Percentiles rank a stretch among this genome's conserved stretches.
These are phyloP conservation scores for Harpegnathos saltator DNA, from an alignment of 1,140 invertebrate species.

Conservation along the genomic window DNA sequence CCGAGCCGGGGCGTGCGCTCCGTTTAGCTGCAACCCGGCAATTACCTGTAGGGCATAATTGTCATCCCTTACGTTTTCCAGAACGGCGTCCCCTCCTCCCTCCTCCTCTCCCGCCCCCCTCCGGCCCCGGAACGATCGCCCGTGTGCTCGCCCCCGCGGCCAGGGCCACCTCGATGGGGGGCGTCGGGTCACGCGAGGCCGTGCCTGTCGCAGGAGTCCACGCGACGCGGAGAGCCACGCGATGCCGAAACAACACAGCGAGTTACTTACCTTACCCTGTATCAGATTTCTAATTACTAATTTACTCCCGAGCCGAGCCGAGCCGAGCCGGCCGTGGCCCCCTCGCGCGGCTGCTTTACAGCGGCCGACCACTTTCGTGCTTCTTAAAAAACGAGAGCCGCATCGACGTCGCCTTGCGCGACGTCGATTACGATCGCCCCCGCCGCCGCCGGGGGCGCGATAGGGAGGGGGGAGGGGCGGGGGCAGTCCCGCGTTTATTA, in stretches of 20 bases:
- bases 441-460: too few relatives aligned
- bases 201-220: slow-evolving; percentile 86
- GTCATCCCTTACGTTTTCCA: slow-evolving; percentile 84
- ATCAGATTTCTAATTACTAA: slow-evolving; percentile 86
- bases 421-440: slow-evolving; percentile 42
- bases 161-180: slow-evolving; percentile 63
- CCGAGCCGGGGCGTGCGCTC: slow-evolving; percentile 67
- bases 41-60: slow-evolving; percentile 85
- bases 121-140: slow-evolving; percentile 52
- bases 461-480: too few relatives aligned
- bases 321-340: too few relatives aligned
- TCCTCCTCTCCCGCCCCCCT: slow-evolving; percentile 50
- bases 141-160: slow-evolving; percentile 43
- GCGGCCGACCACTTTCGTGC: slow-evolving; percentile 58
- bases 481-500: too few relatives aligned
- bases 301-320: slow-evolving; percentile 76
- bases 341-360: slow-evolving; percentile 3
- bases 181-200: slow-evolving; percentile 85
- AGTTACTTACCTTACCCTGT: slow-evolving; percentile 80
- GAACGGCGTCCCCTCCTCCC: slow-evolving; percentile 65
- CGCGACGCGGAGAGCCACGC: slow-evolving; percentile 84
- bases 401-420: slow-evolving; percentile 56
- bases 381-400: slow-evolving; percentile 25
- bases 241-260: slow-evolving; percentile 84
- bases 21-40: slow-evolving; percentile 83